A percentile compares a stretch with the other conserved stretches of the same genome.
Conservation (phyloP, 2,113 vertebrate genomes). For the Raphicerus campestris region DNA sequence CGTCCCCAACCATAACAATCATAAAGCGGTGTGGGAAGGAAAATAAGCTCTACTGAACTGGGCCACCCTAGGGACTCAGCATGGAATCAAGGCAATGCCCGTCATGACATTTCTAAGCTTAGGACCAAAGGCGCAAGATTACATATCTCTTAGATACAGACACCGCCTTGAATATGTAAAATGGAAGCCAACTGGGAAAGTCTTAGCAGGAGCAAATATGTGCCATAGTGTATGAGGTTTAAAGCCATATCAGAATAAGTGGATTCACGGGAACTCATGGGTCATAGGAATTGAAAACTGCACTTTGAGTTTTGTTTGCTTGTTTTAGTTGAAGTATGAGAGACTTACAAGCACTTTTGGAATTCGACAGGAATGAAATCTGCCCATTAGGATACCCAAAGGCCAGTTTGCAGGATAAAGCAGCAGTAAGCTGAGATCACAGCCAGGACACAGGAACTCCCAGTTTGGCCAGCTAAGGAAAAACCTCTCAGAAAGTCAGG, state of each 20-base stretch:
- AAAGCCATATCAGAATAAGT: constrained; percentile 11
- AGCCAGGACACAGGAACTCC: constrained; percentile 42
- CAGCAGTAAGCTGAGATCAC: constrained; percentile 49
- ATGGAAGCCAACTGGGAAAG: constrained; percentile 1
- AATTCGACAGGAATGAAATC: constrained; percentile 57
- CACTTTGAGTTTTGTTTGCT: neutral
- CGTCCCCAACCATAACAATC: neutral
- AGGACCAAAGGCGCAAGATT: neutral
- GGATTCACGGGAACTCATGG: neutral
- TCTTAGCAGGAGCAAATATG: constrained; percentile 21
- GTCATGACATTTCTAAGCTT: neutral
- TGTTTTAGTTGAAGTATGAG: neutral
- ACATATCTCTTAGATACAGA: neutral
- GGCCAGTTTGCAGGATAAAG: constrained; percentile 15
- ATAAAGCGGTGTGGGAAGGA: neutral
- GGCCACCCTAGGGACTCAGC: neutral
- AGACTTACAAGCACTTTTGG: neutral
- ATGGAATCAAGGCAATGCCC: neutral
- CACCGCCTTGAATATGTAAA: neutral
- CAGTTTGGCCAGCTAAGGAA: constrained; percentile 8
- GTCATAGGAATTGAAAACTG: constrained; percentile 42
- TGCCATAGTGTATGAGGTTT: neutral
- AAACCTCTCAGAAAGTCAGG: constrained; percentile 17
- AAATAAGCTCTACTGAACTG: neutral
- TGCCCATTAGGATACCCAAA: neutral